Conservation (phyloP, 1,140 invertebrate genomes). For the Drosophila simulans region DNA sequence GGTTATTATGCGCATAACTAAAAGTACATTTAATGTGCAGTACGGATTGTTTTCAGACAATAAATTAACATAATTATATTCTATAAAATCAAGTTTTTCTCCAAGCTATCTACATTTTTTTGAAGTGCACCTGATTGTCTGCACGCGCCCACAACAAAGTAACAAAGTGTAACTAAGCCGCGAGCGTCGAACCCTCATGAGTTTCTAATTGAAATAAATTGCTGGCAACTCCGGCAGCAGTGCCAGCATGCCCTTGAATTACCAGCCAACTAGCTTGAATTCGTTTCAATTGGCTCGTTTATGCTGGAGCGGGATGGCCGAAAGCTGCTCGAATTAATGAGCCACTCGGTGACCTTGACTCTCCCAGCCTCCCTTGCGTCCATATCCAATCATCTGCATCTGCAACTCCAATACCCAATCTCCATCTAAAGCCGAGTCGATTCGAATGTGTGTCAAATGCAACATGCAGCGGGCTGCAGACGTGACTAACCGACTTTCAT, state of each 20-base stretch:
- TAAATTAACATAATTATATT: no score
- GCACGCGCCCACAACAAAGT: slow-evolving; percentile 19
- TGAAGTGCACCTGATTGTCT: slow-evolving; percentile 5
- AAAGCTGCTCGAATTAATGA: slow-evolving; percentile 58
- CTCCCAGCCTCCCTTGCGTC: slow-evolving; percentile 26
- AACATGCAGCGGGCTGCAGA: slow-evolving; percentile 67
- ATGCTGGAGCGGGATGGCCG: slow-evolving; percentile 41
- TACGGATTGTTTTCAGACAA: no score
- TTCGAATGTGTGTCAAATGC: slow-evolving; percentile 82
- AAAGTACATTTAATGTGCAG: no score
- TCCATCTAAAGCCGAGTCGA: slow-evolving; percentile 30
- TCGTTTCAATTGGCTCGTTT: slow-evolving; percentile 69
- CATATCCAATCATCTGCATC: slow-evolving; percentile 27
- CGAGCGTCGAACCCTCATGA: slow-evolving; percentile 38
- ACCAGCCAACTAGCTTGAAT: slow-evolving; percentile 68
- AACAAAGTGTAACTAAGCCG: slow-evolving; percentile 31
- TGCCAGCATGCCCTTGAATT: slow-evolving; percentile 75
- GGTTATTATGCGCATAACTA: no score
- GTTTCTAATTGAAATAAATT: slow-evolving; percentile 83
- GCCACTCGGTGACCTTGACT: slow-evolving; percentile 63
- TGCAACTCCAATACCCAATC: slow-evolving; percentile 1
- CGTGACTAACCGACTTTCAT: slow-evolving; percentile 83
- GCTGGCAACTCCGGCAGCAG: slow-evolving; percentile 42
- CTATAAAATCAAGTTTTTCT: no score
- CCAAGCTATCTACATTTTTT: not conserved